Percentiles rank a stretch among this genome's conserved stretches.
These are phyloP conservation scores for Epinotia bilunana DNA, from an alignment of 2,888 invertebrate species.

Conservation along the genomic window DNA sequence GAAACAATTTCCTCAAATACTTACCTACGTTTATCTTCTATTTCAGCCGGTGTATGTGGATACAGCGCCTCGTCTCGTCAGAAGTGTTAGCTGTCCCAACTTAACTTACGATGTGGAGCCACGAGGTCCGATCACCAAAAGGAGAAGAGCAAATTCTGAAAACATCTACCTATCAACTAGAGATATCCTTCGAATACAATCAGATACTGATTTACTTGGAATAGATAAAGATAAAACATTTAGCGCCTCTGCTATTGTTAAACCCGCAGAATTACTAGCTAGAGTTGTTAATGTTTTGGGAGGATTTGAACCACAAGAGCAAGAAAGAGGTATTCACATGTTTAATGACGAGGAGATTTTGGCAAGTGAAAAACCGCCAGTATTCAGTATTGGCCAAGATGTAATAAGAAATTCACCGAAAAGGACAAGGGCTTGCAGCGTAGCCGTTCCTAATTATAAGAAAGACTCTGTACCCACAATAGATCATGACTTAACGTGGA, in stretches of 20 bases:
- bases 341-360: constrained; percentile 90
- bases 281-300: constrained; percentile 92
- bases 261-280: constrained; percentile 90
- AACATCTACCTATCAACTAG: constrained; percentile 80
- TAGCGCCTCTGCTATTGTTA: constrained; percentile 87
- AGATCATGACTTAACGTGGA: constrained; percentile 87
- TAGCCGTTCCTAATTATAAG: constrained; percentile 78
- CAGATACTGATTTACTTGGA: constrained; percentile 90
- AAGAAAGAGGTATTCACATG: constrained; percentile 86
- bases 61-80: constrained; percentile 73
- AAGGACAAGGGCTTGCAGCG: constrained; percentile 86
- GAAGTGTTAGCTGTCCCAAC: constrained; percentile 89
- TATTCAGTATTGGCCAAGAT: constrained; percentile 84
- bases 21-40: constrained; percentile 42
- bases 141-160: constrained; percentile 87
- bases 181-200: constrained; percentile 87
- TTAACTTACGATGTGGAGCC: constrained; percentile 86
- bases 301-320: constrained; percentile 80
- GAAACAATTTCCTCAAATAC: not conserved
- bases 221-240: constrained; percentile 92
- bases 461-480: constrained; percentile 74
- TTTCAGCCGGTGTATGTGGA: constrained; percentile 91
- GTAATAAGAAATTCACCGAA: constrained; percentile 68
- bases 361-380: constrained; percentile 85
- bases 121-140: constrained; percentile 76